Evolutionary conservation across 2,113 vertebrate species (phyloP).

Genomic region (Solea senegalensis): DNA sequence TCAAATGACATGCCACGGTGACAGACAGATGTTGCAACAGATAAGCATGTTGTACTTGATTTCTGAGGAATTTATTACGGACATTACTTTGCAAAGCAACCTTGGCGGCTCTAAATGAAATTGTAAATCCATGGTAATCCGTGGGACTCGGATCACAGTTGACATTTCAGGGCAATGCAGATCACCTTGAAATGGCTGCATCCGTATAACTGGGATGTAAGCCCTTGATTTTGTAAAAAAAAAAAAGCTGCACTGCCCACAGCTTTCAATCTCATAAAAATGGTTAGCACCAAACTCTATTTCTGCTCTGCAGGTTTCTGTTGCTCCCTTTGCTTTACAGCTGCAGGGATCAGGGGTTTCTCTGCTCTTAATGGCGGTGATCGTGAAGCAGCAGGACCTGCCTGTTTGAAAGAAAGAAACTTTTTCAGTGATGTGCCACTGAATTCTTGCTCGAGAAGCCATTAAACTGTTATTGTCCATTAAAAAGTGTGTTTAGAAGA

Average conservation of each 20-base stretch:
- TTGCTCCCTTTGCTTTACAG: conserved; percentile 6
- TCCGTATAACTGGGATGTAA: conserved; percentile 6
- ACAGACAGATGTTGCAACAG: conserved; percentile 2
- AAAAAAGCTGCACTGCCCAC: conserved; percentile 20
- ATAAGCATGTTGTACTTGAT: conserved; percentile 25
- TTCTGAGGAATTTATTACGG: conserved; percentile 27
- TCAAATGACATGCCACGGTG: conserved; percentile 7
- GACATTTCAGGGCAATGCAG: conserved; percentile 30
- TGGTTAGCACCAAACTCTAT: neutral
- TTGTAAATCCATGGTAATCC: conserved; percentile 39
- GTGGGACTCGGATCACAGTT: conserved; percentile 3
- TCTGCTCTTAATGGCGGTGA: neutral
- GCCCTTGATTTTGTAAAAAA: conserved; percentile 21
- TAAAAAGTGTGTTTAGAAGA: neutral
- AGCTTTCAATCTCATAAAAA: conserved; percentile 42
- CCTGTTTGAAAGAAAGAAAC: conserved; percentile 4
- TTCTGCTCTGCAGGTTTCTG: neutral
- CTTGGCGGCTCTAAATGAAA: conserved; percentile 35
- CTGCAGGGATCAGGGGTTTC: neutral
- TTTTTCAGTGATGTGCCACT: no score
- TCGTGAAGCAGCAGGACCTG: no score
- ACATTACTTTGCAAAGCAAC: conserved; percentile 31
- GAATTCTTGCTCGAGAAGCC: no score
- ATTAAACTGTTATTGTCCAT: neutral
- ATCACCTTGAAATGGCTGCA: conserved; percentile 42